Base-by-base conservation (phyloP, 2,113 vertebrate species). In the Bungarus multicinctus region DNA sequence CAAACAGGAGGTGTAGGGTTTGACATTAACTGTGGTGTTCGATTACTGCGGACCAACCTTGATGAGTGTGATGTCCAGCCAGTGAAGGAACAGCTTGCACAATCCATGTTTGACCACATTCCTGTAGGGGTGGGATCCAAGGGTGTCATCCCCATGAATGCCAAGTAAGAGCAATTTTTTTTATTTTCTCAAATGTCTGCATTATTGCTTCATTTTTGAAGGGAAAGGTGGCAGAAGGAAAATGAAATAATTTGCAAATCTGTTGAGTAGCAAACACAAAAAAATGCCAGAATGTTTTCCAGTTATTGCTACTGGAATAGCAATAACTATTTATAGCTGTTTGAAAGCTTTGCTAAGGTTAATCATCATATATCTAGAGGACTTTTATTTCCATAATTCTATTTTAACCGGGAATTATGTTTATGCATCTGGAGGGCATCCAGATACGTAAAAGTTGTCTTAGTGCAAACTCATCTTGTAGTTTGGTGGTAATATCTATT, bases 21-120 rank as follows among this genome's bases (percentile, higher is more conserved):
- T 92, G 99, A 99, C 94, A 99, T 99, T 86, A 99, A 99, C 97
- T 99, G 99, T 1, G 99, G 99, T 3, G 99, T 99, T 20, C 98
- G 99, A 50, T 97, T 99, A 85, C 97, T 99, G 47, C 98, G 99
- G 94, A 99, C 99, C 7, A 99, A 99, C 94, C 96, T 99, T 94
- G 99, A 99, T 25, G 99, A 99, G 96, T 96, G 98, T 0, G 99
- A 99, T 8, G 99, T 99, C 50, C 99, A 99, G 97, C 99, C 99
- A 1, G 99, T 99, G 95, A 99, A 99, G 95, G 99, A 99, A 89
- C 99, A 99, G 93, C 98, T 99, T 0, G 99, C 99, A 43, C 99
- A 99, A 95, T 98, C 99, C 3, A 98, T 99, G 98, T 99, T 99
- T 89, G 99, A 99, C 96, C 99, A 99, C 96, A 99, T 99, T 95